These are phyloP conservation scores for Cygnus buccinator DNA, from an alignment of 2,113 vertebrate genomes.

Conservation along the genomic window DNA sequence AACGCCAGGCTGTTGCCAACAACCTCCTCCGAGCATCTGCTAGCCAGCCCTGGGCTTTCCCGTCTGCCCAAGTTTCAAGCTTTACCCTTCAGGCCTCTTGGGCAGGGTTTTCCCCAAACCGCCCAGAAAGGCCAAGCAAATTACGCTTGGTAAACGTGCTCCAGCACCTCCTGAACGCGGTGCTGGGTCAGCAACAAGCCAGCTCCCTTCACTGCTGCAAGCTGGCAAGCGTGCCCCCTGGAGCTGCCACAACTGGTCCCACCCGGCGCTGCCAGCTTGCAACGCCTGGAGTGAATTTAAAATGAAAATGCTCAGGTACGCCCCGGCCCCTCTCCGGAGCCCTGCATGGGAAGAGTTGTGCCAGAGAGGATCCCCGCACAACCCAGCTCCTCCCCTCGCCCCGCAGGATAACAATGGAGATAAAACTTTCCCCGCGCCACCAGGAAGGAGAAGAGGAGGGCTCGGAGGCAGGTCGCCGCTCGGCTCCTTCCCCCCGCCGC, in stretches of 20 bases:
- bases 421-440: background rate
- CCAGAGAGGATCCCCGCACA: constrained; percentile 32
- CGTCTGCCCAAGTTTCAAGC: background rate
- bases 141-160: rapidly evolving
- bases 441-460: background rate
- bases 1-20: background rate
- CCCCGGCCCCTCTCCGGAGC: constrained; percentile 42
- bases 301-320: constrained; percentile 46
- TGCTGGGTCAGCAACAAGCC: background rate
- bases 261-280: background rate
- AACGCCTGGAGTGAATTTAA: constrained; percentile 3
- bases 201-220: constrained; percentile 39
- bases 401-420: constrained; percentile 38
- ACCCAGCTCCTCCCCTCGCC: constrained; percentile 54
- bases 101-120: background rate
- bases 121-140: background rate
- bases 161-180: background rate
- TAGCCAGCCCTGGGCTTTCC: background rate
- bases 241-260: constrained; percentile 7
- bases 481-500: background rate
- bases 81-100: background rate
- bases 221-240: background rate
- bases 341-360: constrained; percentile 20
- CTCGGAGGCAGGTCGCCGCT: background rate
- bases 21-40: background rate